Conservation (phyloP, 2,797 vertebrate genomes). For the Anguilla megastoma region DNA sequence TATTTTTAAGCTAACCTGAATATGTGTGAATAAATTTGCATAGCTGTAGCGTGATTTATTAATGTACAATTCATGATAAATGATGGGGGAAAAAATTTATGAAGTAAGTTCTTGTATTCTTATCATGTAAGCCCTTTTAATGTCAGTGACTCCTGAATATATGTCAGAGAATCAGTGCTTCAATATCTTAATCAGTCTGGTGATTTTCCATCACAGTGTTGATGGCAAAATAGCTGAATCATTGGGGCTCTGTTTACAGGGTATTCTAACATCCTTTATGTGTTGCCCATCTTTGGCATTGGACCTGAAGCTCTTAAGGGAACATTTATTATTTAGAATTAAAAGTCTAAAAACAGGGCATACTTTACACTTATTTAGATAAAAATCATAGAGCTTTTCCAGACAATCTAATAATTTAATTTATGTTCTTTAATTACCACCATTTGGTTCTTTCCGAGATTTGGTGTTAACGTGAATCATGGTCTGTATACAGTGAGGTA, state of each 20-base stretch:
- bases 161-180: constrained; percentile 4
- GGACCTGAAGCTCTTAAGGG: not conserved
- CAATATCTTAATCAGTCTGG: not conserved
- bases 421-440: constrained; percentile 9
- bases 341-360: not conserved
- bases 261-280: not conserved
- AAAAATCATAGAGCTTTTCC: constrained; percentile 20
- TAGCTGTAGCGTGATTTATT: not conserved
- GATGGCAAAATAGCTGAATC: not conserved
- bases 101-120: not conserved
- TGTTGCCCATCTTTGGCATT: not conserved
- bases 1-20: not conserved
- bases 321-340: not conserved
- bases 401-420: not conserved
- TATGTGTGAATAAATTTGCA: not conserved
- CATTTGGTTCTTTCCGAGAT: not conserved
- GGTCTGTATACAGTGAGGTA: not conserved
- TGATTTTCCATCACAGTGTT: not conserved
- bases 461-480: not conserved
- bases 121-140: not conserved
- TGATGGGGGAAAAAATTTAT: not conserved
- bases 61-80: not conserved
- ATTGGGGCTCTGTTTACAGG: not conserved
- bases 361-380: constrained; percentile 7
- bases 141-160: not conserved